phyloP scores from a whole-genome alignment of 2,888 invertebrate species.

The Dryococelus australis region DNA sequence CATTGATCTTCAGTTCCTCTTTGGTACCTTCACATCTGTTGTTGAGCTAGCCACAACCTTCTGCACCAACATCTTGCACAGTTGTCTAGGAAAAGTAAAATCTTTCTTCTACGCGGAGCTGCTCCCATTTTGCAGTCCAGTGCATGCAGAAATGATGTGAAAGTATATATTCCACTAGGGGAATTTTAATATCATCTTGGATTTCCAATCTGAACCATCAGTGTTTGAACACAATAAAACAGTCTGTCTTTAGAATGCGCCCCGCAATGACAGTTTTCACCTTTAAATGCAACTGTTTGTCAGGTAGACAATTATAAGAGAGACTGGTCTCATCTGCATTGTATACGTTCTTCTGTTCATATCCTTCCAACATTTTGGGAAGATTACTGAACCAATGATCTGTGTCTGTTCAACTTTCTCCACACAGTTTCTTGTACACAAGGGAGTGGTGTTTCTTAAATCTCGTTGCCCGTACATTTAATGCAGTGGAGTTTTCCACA shows the following conservation, averaged over 20 bases:
- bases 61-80: background rate
- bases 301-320: too few species aligned
- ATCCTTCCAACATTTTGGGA: too few species aligned
- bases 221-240: too few species aligned
- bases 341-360: too few species aligned
- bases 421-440: background rate
- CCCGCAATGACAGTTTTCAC: too few species aligned
- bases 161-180: background rate
- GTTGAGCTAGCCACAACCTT: background rate
- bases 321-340: too few species aligned
- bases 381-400: background rate
- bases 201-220: too few species aligned
- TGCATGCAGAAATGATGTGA: background rate
- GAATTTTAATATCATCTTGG: background rate
- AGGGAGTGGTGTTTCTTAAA: background rate
- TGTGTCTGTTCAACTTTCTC: background rate
- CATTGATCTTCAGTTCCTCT: too few species aligned
- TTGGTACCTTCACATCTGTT: background rate
- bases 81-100: background rate
- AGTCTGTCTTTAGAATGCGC: too few species aligned
- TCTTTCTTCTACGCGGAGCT: background rate
- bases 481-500: too few species aligned
- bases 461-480: background rate
- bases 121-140: background rate
- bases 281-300: too few species aligned